Evolutionary conservation across 2,888 invertebrate species (phyloP), one percentile per base, ranked within the genome.

Genomic region (Agriopis leucophaearia): DNA sequence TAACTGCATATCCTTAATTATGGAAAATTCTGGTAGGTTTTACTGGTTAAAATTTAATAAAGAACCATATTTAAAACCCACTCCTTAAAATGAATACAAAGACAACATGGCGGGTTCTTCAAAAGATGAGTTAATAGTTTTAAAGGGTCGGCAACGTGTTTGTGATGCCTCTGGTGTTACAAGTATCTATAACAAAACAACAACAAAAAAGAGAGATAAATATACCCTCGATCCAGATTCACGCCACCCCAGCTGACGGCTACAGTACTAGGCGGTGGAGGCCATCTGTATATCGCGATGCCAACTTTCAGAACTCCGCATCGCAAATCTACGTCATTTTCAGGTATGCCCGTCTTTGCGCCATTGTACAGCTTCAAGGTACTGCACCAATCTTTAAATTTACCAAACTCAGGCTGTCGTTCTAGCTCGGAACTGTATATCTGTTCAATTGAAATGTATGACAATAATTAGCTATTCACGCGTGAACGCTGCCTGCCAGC

Each of bases 351-450:
- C 9, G 86, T 83, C 69, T 90, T 89, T 47, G 95, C 95, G 27
- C 95, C 95, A 76, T 95, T 96, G 75, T 95, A 95, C 62, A 97
- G 84, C 61, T 95, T 94, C 27, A 96, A 92, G 0, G 95, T 93
- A 47, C 94, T 88, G 51, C 97, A 93, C 91, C 95, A 95, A 79
- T 97, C 97, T 74, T 95, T 94, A 61, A 97, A 95, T 58, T 94
- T 94, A 1, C 91, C 86, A 80, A 96, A 97, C 77, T 96, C 95
- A 0, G 95, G 90, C 78, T 96, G 96, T 47, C 86, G 81, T 85
- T 97, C 97, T 69, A 97, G 81, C 84, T 97, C 97, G n/a, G 91
- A 89, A 8, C 86, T 79, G 82, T 95, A 97, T 68, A 96, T 94
- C 90, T 95, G 75, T 62, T 81, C 78, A 64, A 59, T 61, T 16